Base-by-base conservation (phyloP, 2,888 invertebrate genomes). In the Shargacucullia verbasci region DNA sequence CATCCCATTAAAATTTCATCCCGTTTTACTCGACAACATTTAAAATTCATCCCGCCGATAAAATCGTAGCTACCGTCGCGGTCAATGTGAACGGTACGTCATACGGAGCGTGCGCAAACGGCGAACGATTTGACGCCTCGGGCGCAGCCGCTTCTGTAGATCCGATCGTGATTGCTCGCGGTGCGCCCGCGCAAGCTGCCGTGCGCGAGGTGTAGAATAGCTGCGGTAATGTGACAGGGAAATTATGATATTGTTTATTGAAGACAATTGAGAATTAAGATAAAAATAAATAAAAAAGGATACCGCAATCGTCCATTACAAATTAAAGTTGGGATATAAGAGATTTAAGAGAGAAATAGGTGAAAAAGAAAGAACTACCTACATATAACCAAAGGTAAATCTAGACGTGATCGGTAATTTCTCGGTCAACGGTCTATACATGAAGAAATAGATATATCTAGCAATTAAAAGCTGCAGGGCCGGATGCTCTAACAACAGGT, bases 111-210 rank as follows among this genome's bases (percentile, higher is more conserved):
- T 80, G 83, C 83, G 82, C 83, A 79, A 81, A 82, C 73, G 71
- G 72, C 74, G 75, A 79, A 73, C 81, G 79, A 80, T 78, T 83
- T 84, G 83, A 83, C 85, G 87, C 85, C 85, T 74, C 79, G 31
- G 83, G 87, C 80, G 63, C 67, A 64, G 66, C 76, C 79, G 88
- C 87, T 88, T 85, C 88, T 85, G 86, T 87, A 67, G 76, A 78
- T 73, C 67, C 60, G 70, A 75, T 86, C 87, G 87, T 87, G 87
- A 87, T 80, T 73, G 84, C 87, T 84, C 59, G 78, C 68, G 83
- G 86, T 73, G 71, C 57, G 71, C 73, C 59, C 52, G 74, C 71
- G 80, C 67, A 54, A 25, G 29, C 64, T 73, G 74, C 78, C 71
- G 74, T 78, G 60, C 67, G 68, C 59, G 62, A 72, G 69, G 61